These are phyloP conservation scores for Rhinolophus ferrumequinum DNA, from an alignment of 2,113 vertebrate species.

Conservation along the genomic window DNA sequence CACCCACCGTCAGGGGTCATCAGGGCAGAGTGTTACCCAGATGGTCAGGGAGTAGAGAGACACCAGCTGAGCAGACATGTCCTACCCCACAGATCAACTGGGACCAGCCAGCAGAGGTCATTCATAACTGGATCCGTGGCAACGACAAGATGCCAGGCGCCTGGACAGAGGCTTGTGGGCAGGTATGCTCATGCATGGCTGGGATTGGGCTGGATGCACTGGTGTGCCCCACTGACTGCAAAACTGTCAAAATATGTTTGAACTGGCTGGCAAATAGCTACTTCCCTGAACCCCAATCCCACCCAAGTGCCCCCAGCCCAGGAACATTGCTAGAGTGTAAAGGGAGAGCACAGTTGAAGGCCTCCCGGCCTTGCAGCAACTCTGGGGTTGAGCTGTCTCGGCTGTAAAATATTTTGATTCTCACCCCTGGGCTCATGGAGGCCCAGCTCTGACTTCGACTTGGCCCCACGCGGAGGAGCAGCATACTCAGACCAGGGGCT, in stretches of 20 bases:
- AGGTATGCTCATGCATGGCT: slow-evolving; percentile 79
- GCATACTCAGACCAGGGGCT: neutral
- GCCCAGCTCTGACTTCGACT: too few relatives aligned
- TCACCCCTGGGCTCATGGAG: fast-evolving
- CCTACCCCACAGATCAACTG: slow-evolving; percentile 88
- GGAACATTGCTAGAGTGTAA: neutral
- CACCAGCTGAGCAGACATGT: neutral
- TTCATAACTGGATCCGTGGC: slow-evolving; percentile 95
- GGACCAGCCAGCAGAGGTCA: slow-evolving; percentile 89
- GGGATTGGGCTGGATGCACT: neutral
- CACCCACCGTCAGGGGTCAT: too few relatives aligned
- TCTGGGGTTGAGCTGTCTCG: neutral
- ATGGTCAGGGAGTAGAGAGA: neutral
- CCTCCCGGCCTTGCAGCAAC: neutral
- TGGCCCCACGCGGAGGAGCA: neutral
- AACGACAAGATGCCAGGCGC: slow-evolving; percentile 93
- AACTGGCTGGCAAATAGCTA: neutral
- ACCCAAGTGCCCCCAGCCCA: neutral
- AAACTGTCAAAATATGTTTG: neutral
- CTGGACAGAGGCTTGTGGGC: slow-evolving; percentile 90
- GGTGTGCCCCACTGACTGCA: neutral
- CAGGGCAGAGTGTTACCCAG: neutral
- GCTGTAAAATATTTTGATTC: neutral
- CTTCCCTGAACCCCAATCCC: too few relatives aligned
- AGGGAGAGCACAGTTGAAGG: neutral